Evolutionary conservation across 2,113 vertebrate species (phyloP).

Genomic region (Sylvicapra grimmia): DNA sequence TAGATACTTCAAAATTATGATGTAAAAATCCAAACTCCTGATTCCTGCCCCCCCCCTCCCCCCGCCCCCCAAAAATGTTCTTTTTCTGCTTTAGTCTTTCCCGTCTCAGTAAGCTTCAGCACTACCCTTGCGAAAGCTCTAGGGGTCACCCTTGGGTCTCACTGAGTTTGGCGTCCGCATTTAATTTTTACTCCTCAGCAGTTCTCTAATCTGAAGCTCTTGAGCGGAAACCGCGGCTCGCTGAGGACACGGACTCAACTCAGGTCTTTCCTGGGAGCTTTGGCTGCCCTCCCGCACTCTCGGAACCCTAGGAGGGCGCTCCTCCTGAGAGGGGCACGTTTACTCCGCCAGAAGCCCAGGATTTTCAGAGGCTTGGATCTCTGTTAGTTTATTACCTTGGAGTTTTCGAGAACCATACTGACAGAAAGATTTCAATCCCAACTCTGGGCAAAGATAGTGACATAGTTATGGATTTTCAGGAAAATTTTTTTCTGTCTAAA

Average conservation of each 20-base stretch:
- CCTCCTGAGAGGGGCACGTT: background rate
- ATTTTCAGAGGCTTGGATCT: background rate
- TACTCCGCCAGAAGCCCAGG: background rate
- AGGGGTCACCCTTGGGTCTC: background rate
- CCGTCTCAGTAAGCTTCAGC: background rate
- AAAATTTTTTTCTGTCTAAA: background rate
- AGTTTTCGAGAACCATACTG: background rate
- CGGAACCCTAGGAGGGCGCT: background rate
- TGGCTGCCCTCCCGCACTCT: background rate
- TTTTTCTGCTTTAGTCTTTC: background rate
- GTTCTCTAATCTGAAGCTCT: background rate
- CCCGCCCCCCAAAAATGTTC: too few relatives aligned
- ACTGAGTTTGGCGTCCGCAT: background rate
- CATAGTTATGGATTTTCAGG: background rate
- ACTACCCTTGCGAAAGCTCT: background rate
- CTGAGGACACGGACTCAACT: background rate
- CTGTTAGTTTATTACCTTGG: background rate
- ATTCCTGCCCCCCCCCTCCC: background rate
- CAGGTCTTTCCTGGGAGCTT: background rate
- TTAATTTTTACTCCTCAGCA: background rate
- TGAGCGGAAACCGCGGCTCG: background rate
- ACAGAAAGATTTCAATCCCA: background rate
- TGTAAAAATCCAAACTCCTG: background rate
- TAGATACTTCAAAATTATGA: background rate
- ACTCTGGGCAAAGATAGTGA: background rate